A percentile compares a stretch with the other conserved stretches of the same genome.
These are phyloP conservation scores for Enteromius afrohamiltoni DNA, from an alignment of 2,797 vertebrate species.

Conservation along the genomic window DNA sequence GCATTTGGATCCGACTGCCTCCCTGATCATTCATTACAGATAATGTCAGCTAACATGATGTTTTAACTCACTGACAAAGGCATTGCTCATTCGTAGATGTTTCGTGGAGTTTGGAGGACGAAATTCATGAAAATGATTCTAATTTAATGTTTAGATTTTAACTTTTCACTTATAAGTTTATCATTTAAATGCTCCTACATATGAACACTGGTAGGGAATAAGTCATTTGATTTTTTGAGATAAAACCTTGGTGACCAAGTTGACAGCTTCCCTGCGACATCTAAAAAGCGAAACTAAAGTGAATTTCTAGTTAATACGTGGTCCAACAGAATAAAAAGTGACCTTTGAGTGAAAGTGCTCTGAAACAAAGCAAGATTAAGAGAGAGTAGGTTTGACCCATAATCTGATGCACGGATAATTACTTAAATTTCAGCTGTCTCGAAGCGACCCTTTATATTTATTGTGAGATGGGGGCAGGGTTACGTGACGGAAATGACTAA, in stretches of 20 bases:
- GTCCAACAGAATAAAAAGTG: background rate
- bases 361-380: constrained; percentile 20
- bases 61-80: background rate
- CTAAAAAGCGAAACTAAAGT: constrained; percentile 1
- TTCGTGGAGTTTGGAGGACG: background rate
- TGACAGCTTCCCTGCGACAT: background rate
- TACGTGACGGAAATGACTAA: constrained; percentile 56
- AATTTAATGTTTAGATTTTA: background rate
- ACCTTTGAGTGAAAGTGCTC: constrained; percentile 33
- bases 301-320: background rate
- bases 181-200: background rate
- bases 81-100: background rate
- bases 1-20: no score
- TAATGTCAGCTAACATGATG: background rate
- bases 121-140: background rate
- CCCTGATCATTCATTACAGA: no score
- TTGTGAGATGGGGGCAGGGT: constrained; percentile 49
- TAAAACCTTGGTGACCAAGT: background rate
- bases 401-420: constrained; percentile 30
- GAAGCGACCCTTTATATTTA: constrained; percentile 23
- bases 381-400: constrained; percentile 6
- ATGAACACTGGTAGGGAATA: background rate
- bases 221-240: no score
- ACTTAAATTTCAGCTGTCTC: constrained; percentile 37
- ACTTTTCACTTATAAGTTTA: background rate